A percentile compares a stretch with the other conserved stretches of the same genome.
phyloP scores from a whole-genome alignment of 2,797 vertebrate genomes.

The Bovichtus variegatus region DNA sequence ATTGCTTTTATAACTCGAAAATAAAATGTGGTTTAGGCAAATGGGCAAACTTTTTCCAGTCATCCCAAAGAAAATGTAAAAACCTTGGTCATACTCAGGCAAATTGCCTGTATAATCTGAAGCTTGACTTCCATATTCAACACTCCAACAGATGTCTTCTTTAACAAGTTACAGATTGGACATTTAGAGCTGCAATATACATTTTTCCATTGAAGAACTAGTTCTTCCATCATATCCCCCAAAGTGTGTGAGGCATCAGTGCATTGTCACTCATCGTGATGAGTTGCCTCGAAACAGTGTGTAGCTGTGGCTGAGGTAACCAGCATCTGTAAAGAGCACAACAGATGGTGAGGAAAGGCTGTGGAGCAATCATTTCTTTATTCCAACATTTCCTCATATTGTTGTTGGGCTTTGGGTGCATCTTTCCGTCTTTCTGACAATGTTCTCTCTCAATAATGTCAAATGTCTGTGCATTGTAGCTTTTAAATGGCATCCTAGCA shows the following conservation, averaged over 20 bases:
- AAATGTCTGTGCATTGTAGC: not conserved
- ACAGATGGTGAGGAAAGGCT: constrained; percentile 20
- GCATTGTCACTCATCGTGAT: constrained; percentile 49
- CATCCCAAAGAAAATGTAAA: too few relatives aligned
- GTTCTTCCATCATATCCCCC: not conserved
- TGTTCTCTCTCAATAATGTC: not conserved
- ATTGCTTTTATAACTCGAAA: constrained; percentile 40
- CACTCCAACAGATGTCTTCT: constrained; percentile 15
- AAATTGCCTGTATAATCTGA: constrained; percentile 8
- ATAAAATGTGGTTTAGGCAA: constrained; percentile 16
- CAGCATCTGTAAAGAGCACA: constrained; percentile 26
- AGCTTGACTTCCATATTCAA: constrained; percentile 14
- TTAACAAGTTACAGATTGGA: constrained; percentile 10
- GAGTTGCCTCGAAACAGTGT: constrained; percentile 35
- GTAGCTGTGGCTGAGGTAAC: constrained; percentile 20
- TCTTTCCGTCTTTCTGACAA: not conserved
- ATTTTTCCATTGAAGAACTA: not conserved
- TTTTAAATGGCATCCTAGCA: not conserved
- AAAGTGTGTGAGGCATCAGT: constrained; percentile 9
- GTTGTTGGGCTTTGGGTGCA: not conserved
- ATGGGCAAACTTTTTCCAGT: constrained; percentile 3
- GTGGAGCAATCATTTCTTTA: not conserved
- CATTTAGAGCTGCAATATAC: constrained; percentile 11
- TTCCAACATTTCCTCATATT: not conserved
- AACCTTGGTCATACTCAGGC: not conserved